Evolutionary conservation across 2,797 vertebrate species (phyloP), one percentile per base, ranked within the genome.

Genomic region (Cheracebus regulus): DNA sequence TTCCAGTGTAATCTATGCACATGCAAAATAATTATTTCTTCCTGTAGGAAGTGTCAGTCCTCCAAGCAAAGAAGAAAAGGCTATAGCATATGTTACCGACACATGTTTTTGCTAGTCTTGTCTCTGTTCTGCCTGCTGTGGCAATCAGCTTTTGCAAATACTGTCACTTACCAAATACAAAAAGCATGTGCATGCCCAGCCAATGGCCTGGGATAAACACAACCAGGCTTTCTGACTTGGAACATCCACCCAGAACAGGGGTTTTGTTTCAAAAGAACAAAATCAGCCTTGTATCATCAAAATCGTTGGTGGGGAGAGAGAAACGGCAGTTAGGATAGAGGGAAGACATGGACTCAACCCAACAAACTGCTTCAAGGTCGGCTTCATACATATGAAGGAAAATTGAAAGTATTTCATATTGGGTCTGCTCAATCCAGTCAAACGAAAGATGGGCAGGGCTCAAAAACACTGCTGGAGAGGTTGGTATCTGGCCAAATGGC

Each of bases 161-260:
- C 97, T 98, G 97, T 97, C 97, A 97, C 97, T 98, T 97, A 98
- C 96, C 97, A 97, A 98, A 98, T 93, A 98, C 97, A 98, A 96
- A 98, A 98, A 98, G 96, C 97, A 98, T 98, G 96, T 95, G 97
- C 90, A 94, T 96, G 93, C 97, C 93, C 95, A 96, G 96, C 97
- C 97, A 98, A 96, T 97, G 96, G 96, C 95, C 95, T 93, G 86
- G 96, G 96, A 94, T 97, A 98, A 98, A 97, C 88, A 98, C 93
- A 97, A 93, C 96, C 97, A 97, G 95, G 92, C 97, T 97, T 97
- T 98, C 94, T 97, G 95, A 98, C 97, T 98, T 97, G 97, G 97
- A 98, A 96, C 97, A 95, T 97, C 96, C 88, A 96, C 91, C 52
- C 95, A 94, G 96, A 96, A 98, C 92, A 94, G 86, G 96, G 96